phyloP scores from a whole-genome alignment of 1,140 invertebrate species.

The Heliothis virescens region DNA sequence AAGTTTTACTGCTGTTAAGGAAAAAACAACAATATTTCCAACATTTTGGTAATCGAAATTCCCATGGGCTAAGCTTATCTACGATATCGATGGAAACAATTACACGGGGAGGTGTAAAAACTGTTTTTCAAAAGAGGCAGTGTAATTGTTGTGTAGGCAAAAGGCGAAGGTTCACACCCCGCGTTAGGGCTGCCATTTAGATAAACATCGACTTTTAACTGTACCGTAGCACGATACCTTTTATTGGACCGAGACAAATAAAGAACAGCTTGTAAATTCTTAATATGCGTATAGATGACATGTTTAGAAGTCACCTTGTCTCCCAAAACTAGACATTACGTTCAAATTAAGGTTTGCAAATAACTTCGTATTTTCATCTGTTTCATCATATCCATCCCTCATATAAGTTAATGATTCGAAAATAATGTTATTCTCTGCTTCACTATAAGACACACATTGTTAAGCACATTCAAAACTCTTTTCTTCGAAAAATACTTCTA shows the following conservation, averaged over 20 bases:
- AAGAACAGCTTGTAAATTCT: constrained; percentile 64
- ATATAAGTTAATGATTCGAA: too few relatives aligned
- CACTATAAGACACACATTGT: too few relatives aligned
- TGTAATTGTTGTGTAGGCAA: constrained; percentile 59
- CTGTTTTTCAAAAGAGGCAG: constrained; percentile 44
- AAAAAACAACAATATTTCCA: too few relatives aligned
- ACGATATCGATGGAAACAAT: constrained; percentile 25
- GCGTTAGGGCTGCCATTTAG: constrained; percentile 69
- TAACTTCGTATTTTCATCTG: background rate
- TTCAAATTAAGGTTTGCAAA: background rate
- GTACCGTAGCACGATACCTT: constrained; percentile 76
- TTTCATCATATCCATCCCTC: too few relatives aligned
- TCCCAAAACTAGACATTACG: background rate
- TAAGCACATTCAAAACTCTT: too few relatives aligned
- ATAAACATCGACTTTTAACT: constrained; percentile 78
- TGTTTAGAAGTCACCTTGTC: constrained; percentile 4
- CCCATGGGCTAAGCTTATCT: background rate
- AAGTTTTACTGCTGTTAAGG: too few relatives aligned
- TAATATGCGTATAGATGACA: constrained; percentile 42
- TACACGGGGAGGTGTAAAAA: constrained; percentile 42
- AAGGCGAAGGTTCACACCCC: constrained; percentile 77
- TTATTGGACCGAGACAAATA: constrained; percentile 71
- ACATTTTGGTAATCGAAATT: background rate
- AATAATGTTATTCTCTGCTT: too few relatives aligned
- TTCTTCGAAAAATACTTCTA: too few relatives aligned